Evolutionary conservation across 2,113 vertebrate species (phyloP).

Genomic region (Coryphaenoides rupestris): DNA sequence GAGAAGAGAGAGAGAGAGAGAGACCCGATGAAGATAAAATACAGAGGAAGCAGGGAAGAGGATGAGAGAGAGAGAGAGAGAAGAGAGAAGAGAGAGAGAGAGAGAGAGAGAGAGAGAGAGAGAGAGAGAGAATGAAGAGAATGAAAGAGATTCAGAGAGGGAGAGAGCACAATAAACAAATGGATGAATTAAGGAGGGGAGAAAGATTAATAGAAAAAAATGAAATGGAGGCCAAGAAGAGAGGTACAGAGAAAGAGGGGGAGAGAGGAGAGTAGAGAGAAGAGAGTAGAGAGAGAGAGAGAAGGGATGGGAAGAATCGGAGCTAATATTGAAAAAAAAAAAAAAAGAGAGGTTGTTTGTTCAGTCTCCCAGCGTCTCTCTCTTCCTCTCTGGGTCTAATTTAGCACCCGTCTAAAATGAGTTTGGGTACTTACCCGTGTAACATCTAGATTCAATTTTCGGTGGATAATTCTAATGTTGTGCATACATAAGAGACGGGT

Average conservation of each 20-base stretch:
- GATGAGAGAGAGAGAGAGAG: conserved; percentile 11
- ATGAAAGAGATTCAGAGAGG: too few species aligned
- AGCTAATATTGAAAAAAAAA: neutral
- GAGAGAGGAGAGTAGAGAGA: too few species aligned
- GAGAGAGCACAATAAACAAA: too few species aligned
- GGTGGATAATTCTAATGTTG: conserved; percentile 66
- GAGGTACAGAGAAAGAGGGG: too few species aligned
- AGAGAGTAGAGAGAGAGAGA: too few species aligned
- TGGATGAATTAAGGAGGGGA: too few species aligned
- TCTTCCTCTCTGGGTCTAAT: conserved; percentile 38
- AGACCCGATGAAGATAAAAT: too few species aligned
- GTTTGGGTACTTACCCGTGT: conserved; percentile 59
- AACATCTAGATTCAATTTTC: conserved; percentile 67
- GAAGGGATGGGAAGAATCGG: too few species aligned
- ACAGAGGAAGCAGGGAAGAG: neutral
- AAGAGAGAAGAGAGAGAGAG: conserved; percentile 25
- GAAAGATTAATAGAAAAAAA: too few species aligned
- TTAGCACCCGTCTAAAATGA: conserved; percentile 57
- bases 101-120: neutral
- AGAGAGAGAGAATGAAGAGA: too few species aligned
- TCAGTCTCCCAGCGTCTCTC: conserved; percentile 1
- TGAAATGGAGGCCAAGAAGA: too few species aligned
- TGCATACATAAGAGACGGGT: conserved; percentile 59
- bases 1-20: conserved; percentile 11
- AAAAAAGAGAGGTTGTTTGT: neutral